phyloP scores from a whole-genome alignment of 2,888 invertebrate genomes.

The Oxycera nigricornis region DNA sequence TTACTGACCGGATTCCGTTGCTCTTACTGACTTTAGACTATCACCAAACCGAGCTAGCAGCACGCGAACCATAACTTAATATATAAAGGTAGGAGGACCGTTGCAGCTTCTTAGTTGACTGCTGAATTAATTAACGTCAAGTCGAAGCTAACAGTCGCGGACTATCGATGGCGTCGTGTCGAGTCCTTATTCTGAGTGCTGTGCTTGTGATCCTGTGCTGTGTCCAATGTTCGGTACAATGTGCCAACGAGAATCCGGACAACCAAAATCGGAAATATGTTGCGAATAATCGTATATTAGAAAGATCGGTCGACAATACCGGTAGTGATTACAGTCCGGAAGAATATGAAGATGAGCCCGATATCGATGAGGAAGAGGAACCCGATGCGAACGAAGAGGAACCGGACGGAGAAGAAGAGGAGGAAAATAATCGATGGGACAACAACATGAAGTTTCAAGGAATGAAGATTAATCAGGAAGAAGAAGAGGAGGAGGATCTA shows the following conservation, averaged over 20 bases:
- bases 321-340: neutral
- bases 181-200: constrained; percentile 19
- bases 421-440: neutral
- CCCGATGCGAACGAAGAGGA: neutral
- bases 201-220: constrained; percentile 30
- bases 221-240: neutral
- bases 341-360: neutral
- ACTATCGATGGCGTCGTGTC: neutral
- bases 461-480: neutral
- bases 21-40: constrained; percentile 6
- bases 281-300: neutral
- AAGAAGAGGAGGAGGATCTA: constrained; percentile 17
- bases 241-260: neutral
- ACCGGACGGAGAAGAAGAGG: neutral
- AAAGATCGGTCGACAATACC: neutral
- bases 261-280: neutral
- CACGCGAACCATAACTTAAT: neutral
- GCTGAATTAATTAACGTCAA: constrained; percentile 23
- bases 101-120: constrained; percentile 1
- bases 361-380: neutral
- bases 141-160: neutral
- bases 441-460: neutral
- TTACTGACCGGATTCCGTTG: constrained; percentile 27
- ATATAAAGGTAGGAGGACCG: constrained; percentile 6
- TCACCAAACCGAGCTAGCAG: neutral